Conservation (phyloP, 2,797 vertebrate species). For the Aphelocoma californica region DNA sequence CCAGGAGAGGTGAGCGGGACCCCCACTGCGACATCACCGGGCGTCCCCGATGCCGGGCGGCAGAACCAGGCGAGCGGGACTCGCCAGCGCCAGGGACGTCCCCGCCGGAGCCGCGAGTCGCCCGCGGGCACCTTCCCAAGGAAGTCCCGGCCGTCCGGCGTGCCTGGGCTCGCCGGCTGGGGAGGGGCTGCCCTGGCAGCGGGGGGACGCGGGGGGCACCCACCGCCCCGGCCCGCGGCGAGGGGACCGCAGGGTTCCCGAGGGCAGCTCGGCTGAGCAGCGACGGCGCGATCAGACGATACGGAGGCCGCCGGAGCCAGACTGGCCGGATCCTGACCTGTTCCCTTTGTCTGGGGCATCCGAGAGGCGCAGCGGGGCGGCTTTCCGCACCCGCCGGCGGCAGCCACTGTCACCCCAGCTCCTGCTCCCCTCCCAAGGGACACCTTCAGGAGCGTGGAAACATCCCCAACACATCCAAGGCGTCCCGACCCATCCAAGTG, state of each 20-base stretch:
- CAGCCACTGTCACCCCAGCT: neutral
- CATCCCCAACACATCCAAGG: neutral
- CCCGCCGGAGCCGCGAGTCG: neutral
- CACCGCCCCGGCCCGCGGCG: neutral
- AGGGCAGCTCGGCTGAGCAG: neutral
- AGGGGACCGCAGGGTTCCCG: neutral
- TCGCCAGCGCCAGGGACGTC: neutral
- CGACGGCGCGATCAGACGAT: neutral
- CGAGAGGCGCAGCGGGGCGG: neutral
- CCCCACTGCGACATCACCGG: neutral
- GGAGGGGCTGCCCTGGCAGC: neutral
- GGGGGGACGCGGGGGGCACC: neutral
- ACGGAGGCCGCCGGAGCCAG: slow-evolving; percentile 8
- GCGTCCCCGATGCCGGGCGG: neutral
- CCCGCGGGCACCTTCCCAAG: slow-evolving; percentile 48
- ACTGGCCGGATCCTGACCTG: slow-evolving; percentile 34
- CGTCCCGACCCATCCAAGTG: neutral
- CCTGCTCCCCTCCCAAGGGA: neutral
- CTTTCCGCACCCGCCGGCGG: slow-evolving; percentile 2
- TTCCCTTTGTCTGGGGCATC: slow-evolving; percentile 36
- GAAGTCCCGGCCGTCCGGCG: neutral
- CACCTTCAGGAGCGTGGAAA: neutral
- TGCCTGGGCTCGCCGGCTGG: neutral
- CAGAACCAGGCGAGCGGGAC: slow-evolving; percentile 24
- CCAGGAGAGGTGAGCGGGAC: neutral